Conservation (phyloP, 2,797 vertebrate species). For the Alca torda region DNA sequence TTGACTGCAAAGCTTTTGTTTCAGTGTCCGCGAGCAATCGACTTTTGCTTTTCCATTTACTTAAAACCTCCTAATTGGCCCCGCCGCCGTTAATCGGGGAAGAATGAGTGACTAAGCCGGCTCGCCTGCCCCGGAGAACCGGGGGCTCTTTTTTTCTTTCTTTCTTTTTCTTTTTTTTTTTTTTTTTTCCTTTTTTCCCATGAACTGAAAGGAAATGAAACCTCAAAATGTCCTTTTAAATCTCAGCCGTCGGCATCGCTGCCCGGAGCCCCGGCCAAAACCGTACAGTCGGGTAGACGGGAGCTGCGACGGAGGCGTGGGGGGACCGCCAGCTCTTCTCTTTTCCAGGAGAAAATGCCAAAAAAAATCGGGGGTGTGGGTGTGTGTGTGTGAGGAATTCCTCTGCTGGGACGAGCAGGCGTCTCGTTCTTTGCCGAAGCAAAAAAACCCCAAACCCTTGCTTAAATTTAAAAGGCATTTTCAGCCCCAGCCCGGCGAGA, state of each 20-base stretch:
- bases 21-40: background rate
- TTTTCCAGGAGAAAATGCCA: background rate
- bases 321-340: background rate
- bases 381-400: background rate
- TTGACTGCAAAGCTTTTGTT: background rate
- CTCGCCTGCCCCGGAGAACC: background rate
- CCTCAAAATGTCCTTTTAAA: constrained; percentile 38
- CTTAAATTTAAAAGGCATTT: background rate
- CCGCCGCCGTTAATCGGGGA: constrained; percentile 1
- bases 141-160: background rate
- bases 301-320: background rate
- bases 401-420: background rate
- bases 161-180: background rate
- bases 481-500: fast-evolving
- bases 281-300: background rate
- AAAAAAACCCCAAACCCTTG: too few relatives aligned
- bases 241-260: background rate
- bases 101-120: constrained; percentile 50
- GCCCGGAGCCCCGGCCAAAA: background rate
- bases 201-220: constrained; percentile 48
- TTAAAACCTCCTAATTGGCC: constrained; percentile 8
- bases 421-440: fast-evolving
- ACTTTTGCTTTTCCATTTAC: constrained; percentile 48
- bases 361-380: background rate
- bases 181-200: constrained; percentile 42